Base-by-base conservation (phyloP, 37 sponge, comb jelly and placozoan species). In the Theonella swinhoei region DNA sequence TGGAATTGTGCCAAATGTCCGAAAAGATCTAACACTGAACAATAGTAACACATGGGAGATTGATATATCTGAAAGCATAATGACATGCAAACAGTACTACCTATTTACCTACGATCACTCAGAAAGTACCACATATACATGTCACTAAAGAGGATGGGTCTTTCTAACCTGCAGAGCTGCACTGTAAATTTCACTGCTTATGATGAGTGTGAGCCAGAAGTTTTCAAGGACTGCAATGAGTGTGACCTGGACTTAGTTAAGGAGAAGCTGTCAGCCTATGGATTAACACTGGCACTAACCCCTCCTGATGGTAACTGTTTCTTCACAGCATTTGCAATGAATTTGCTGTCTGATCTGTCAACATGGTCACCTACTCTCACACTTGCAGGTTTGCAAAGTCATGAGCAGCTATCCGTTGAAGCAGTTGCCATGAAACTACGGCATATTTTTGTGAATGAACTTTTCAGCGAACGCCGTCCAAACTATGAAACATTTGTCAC, bases 241-340 rank as follows among this genome's bases (percentile, higher is more conserved):
- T 47, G 54, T 47, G 54, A 47, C 54, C 7, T 47, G 54, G 54
- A 47, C 54, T 14, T 47, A 47, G 11, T 47, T 14, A 47, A 47
- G 14, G 11, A 47, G 54, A 47, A 47, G 54, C 54, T 47, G 11
- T 47, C 54, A 47, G 30, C 20, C 37, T 61, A 62, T 76, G 30
- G 38, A 76, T 34, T 77, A n/a, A 60, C 9, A 24, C 64, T 77
- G n/a, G 24, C 30, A 42, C 68, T 38, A n/a, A 36, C 36, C 3
- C 35, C 32, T 34, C 36, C 34, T 29, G 70, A 80, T 61, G 72
- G 72, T 29, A 35, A 82, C 64, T 82, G 72, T 30, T 72, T 62
- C 40, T 82, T 82, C 64, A 17, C 82, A 36, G 62, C 74, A 22
- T 32, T 72, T 72, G 63, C 73, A 17, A 59, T 28, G 37, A 33